Conservation (phyloP, 2,797 vertebrate genomes). For the Sebastes itinus region DNA sequence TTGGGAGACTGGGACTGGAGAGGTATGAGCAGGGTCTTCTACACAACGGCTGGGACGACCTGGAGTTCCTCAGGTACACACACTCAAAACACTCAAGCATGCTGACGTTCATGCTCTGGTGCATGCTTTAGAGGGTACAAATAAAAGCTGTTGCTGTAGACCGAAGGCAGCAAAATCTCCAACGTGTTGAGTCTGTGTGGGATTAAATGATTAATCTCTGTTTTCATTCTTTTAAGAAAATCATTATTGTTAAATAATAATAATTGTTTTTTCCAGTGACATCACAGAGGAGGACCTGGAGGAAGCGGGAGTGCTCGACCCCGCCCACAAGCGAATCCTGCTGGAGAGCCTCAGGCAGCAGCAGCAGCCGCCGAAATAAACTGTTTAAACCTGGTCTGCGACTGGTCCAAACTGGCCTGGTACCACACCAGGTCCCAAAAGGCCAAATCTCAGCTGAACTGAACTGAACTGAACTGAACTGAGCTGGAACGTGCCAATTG, state of each 20-base stretch:
- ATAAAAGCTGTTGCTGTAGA: background rate
- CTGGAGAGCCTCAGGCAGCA: constrained; percentile 90
- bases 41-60: constrained; percentile 97
- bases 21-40: constrained; percentile 92
- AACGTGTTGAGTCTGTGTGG: background rate
- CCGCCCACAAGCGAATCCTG: constrained; percentile 89
- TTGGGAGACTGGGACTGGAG: constrained; percentile 91
- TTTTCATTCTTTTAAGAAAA: background rate
- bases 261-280: constrained; percentile 81
- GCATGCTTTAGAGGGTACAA: background rate
- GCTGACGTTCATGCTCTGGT: background rate
- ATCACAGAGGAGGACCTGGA: constrained; percentile 97
- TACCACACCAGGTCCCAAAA: constrained; percentile 11
- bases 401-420: constrained; percentile 38
- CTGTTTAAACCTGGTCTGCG: constrained; percentile 24
- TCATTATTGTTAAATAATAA: background rate
- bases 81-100: background rate
- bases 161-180: background rate
- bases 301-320: constrained; percentile 92
- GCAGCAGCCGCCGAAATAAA: constrained; percentile 73
- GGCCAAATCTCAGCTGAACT: constrained; percentile 56
- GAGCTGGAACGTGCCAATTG: constrained; percentile 52
- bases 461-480: constrained; percentile 41
- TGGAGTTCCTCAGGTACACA: constrained; percentile 94
- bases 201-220: background rate